phyloP scores from a whole-genome alignment of 2,888 invertebrate species.

The Drosophila antonietae region DNA sequence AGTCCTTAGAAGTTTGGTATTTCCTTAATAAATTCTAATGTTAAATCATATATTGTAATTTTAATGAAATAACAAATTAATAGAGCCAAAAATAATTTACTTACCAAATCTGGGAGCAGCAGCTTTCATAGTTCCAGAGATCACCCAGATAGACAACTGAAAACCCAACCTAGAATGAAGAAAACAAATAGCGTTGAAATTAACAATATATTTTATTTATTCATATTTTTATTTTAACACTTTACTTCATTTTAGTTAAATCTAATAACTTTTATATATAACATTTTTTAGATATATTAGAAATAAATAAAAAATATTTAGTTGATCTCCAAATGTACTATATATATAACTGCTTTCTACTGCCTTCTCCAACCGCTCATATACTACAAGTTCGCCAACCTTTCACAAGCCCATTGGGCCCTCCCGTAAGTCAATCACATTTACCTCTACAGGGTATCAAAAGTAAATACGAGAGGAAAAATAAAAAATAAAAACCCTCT shows the following conservation, averaged over 20 bases:
- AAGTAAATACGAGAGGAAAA: slow-evolving; percentile 13
- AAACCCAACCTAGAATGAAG: background rate
- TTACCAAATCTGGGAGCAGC: background rate
- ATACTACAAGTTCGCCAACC: background rate
- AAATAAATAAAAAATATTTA: background rate
- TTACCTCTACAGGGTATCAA: slow-evolving; percentile 21
- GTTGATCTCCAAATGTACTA: no score
- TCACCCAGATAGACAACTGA: background rate
- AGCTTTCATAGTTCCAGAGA: background rate
- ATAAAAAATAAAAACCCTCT: slow-evolving; percentile 48
- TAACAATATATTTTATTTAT: background rate
- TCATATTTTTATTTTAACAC: background rate
- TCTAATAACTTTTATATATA: no score
- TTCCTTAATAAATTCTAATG: background rate
- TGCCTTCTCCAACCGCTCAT: background rate
- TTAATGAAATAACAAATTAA: background rate
- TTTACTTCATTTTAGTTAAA: no score
- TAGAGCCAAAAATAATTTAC: background rate
- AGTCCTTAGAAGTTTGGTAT: background rate
- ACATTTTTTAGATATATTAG: background rate
- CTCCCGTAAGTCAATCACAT: background rate
- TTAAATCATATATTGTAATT: accelerated
- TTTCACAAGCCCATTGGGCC: background rate
- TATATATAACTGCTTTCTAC: background rate
- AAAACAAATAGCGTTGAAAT: background rate